phyloP scores from a whole-genome alignment of 1,140 invertebrate genomes.

The Reticulitermes speratus region DNA sequence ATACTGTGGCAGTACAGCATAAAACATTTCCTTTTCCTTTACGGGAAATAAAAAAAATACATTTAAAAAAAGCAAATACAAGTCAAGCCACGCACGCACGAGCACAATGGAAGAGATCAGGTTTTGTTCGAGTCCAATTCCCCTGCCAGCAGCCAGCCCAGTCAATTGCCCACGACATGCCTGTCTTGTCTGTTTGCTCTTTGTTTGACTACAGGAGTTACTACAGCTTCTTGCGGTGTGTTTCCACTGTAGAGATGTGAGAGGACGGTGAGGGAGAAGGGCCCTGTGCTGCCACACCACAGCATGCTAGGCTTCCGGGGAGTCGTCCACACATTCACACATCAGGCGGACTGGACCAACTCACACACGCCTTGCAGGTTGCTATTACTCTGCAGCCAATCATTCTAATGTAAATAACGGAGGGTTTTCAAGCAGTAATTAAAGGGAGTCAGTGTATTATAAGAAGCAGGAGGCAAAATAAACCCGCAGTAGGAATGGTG shows the following conservation, averaged over 20 bases:
- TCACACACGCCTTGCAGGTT: constrained; percentile 13
- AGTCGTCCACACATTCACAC: constrained; percentile 20
- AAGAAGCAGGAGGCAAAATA: constrained; percentile 25
- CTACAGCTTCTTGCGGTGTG: constrained; percentile 4
- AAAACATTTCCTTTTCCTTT: neutral
- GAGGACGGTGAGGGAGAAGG: neutral
- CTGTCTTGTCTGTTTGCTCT: neutral
- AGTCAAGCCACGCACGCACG: constrained; percentile 27
- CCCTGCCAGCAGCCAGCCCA: constrained; percentile 20
- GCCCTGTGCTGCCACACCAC: constrained; percentile 23
- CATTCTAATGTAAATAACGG: constrained; percentile 12
- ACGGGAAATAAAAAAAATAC: neutral
- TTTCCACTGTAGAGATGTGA: neutral
- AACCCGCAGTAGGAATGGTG: constrained; percentile 24
- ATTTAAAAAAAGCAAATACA: constrained; percentile 17
- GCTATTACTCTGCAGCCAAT: constrained; percentile 14
- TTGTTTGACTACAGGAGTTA: neutral
- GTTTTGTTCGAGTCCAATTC: neutral
- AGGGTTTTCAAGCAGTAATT: constrained; percentile 19
- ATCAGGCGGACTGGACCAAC: constrained; percentile 3
- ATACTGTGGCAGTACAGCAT: neutral
- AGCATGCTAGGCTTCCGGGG: constrained; percentile 21
- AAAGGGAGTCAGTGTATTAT: constrained; percentile 17
- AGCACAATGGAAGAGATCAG: constrained; percentile 16
- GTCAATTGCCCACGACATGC: neutral